These are phyloP conservation scores for Characodon lateralis DNA, from an alignment of 2,797 vertebrate genomes.

Conservation along the genomic window DNA sequence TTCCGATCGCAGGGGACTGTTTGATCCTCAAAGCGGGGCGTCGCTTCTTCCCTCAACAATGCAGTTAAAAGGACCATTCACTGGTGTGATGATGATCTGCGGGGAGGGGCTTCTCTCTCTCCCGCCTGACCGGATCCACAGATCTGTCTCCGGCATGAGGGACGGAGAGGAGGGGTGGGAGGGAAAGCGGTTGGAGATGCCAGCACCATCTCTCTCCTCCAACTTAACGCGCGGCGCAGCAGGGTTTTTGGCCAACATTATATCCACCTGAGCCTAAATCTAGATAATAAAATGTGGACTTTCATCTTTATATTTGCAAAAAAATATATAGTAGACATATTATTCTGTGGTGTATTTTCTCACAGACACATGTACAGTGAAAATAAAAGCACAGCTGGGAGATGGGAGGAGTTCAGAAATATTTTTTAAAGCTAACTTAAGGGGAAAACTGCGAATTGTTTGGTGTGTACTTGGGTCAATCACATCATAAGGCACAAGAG, in stretches of 20 bases:
- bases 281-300: neutral
- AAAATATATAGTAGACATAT: too few relatives aligned
- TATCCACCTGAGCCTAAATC: neutral
- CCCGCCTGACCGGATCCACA: constrained; percentile 37
- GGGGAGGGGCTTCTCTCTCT: constrained; percentile 73
- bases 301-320: neutral
- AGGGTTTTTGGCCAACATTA: neutral
- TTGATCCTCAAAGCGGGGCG: constrained; percentile 70
- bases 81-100: constrained; percentile 48
- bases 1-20: constrained; percentile 48
- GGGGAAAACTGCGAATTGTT: too few relatives aligned
- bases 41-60: constrained; percentile 75
- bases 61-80: constrained; percentile 72
- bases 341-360: too few relatives aligned
- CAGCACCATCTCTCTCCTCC: neutral
- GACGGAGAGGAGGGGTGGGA: neutral
- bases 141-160: constrained; percentile 16
- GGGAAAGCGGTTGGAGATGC: neutral
- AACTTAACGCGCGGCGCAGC: neutral
- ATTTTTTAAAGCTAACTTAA: too few relatives aligned
- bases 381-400: too few relatives aligned
- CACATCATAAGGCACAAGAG: too few relatives aligned
- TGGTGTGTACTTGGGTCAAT: too few relatives aligned
- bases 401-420: too few relatives aligned
- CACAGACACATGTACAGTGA: too few relatives aligned